A percentile compares a stretch with the other conserved stretches of the same genome.
Conservation (phyloP, 2,797 vertebrate species). For the Anguilla obscura region DNA sequence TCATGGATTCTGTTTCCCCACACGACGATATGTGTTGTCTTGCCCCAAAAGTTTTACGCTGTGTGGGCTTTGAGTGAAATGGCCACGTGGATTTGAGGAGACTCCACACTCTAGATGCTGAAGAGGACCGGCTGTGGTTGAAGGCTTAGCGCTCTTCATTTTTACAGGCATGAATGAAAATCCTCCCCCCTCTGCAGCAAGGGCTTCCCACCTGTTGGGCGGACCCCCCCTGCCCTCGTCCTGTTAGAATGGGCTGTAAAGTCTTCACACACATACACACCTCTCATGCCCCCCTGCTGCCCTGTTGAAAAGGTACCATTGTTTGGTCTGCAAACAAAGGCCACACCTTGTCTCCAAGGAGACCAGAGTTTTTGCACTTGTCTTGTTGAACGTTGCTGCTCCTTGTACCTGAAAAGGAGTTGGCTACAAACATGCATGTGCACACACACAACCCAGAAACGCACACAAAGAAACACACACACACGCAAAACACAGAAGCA, state of each 20-base stretch:
- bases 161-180: background rate
- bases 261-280: background rate
- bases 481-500: background rate
- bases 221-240: background rate
- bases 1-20: background rate
- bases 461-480: background rate
- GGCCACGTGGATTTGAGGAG: background rate
- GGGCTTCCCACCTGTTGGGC: background rate
- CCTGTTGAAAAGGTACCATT: constrained; percentile 87
- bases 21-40: background rate
- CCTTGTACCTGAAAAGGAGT: constrained; percentile 57
- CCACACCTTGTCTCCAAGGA: constrained; percentile 85
- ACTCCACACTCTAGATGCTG: background rate
- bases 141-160: background rate
- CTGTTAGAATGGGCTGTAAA: constrained; percentile 11
- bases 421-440: constrained; percentile 40
- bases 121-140: background rate
- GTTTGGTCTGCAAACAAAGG: constrained; percentile 94
- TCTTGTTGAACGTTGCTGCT: constrained; percentile 66
- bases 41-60: background rate
- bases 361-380: constrained; percentile 64
- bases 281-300: constrained; percentile 60
- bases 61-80: background rate
- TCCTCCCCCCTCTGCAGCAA: background rate
- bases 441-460: background rate